These are phyloP conservation scores for Poeciliopsis turneri DNA, from an alignment of 2,797 vertebrate species.

Conservation along the genomic window DNA sequence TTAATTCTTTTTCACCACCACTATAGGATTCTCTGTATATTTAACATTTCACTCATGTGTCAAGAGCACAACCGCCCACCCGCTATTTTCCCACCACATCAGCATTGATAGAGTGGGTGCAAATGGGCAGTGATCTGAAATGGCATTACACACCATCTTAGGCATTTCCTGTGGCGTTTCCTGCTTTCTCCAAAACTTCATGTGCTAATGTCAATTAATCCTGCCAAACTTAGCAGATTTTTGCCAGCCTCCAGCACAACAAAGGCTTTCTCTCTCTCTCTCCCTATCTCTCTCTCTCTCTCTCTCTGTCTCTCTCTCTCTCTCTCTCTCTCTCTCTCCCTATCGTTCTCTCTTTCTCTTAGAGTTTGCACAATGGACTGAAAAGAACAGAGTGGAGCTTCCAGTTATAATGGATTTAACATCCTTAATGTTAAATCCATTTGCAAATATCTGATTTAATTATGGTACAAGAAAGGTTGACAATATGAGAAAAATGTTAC, in stretches of 20 bases:
- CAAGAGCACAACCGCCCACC: slow-evolving; percentile 12
- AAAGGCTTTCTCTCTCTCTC: slow-evolving; percentile 62
- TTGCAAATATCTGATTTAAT: slow-evolving; percentile 5
- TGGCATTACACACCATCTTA: slow-evolving; percentile 79
- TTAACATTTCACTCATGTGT: slow-evolving; percentile 14
- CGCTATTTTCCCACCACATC: slow-evolving; percentile 57
- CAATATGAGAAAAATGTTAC: slow-evolving; percentile 19
- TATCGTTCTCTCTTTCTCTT: slow-evolving; percentile 46
- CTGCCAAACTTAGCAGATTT: slow-evolving; percentile 57
- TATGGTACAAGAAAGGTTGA: background rate
- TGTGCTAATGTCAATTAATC: slow-evolving; percentile 76
- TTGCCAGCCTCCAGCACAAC: slow-evolving; percentile 63
- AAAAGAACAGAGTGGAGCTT: slow-evolving; percentile 22
- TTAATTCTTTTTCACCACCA: slow-evolving; percentile 6
- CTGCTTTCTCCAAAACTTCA: slow-evolving; percentile 68
- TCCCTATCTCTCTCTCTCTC: slow-evolving; percentile 40
- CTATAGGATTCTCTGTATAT: slow-evolving; percentile 13
- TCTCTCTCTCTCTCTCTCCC: slow-evolving; percentile 13
- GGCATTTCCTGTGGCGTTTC: slow-evolving; percentile 81
- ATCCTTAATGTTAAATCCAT: slow-evolving; percentile 24
- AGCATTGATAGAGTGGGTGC: slow-evolving; percentile 58
- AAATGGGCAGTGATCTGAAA: slow-evolving; percentile 69
- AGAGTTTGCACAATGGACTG: slow-evolving; percentile 17
- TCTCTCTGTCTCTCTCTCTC: slow-evolving; percentile 35
- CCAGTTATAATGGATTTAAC: background rate